A percentile compares a stretch with the other conserved stretches of the same genome.
These are phyloP conservation scores for Teleogryllus occipitalis DNA, from an alignment of 1,140 invertebrate species.

Conservation along the genomic window DNA sequence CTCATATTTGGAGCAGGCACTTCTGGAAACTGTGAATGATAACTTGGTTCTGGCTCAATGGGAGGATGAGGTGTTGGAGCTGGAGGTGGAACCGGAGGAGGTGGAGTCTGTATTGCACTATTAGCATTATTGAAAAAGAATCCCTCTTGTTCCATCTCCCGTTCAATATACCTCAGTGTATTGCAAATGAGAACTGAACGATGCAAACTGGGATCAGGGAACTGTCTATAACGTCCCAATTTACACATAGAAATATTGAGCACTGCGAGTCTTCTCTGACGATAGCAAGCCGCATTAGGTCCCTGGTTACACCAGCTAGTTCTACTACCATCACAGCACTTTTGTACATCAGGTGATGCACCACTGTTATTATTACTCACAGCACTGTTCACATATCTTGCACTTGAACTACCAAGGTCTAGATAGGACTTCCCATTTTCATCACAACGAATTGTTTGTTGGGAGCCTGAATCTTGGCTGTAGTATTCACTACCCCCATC, in stretches of 20 bases:
- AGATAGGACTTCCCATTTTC: constrained; percentile 86
- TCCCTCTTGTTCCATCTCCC: constrained; percentile 77
- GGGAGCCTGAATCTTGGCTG: constrained; percentile 35
- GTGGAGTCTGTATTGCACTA: constrained; percentile 21
- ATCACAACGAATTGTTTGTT: constrained; percentile 75
- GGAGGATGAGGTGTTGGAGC: constrained; percentile 24
- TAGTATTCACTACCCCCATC: constrained; percentile 20
- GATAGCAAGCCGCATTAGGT: constrained; percentile 49
- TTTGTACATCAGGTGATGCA: constrained; percentile 28
- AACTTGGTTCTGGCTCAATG: constrained; percentile 21
- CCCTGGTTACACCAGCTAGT: constrained; percentile 60
- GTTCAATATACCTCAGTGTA: constrained; percentile 80
- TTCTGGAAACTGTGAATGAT: constrained; percentile 38
- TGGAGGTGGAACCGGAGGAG: constrained; percentile 17
- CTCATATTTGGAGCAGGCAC: constrained; percentile 44
- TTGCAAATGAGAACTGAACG: constrained; percentile 92
- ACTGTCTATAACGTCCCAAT: constrained; percentile 76
- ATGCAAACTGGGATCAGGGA: constrained; percentile 79
- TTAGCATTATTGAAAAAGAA: constrained; percentile 29
- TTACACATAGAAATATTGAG: constrained; percentile 90
- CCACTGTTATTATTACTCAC: constrained; percentile 22
- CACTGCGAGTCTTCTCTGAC: constrained; percentile 76
- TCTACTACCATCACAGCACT: constrained; percentile 65
- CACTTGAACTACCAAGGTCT: constrained; percentile 63
- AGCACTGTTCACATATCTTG: constrained; percentile 16